A percentile compares a stretch with the other conserved stretches of the same genome.
Evolutionary conservation across 2,113 vertebrate species (phyloP).

Genomic region (Phainopepla nitens): DNA sequence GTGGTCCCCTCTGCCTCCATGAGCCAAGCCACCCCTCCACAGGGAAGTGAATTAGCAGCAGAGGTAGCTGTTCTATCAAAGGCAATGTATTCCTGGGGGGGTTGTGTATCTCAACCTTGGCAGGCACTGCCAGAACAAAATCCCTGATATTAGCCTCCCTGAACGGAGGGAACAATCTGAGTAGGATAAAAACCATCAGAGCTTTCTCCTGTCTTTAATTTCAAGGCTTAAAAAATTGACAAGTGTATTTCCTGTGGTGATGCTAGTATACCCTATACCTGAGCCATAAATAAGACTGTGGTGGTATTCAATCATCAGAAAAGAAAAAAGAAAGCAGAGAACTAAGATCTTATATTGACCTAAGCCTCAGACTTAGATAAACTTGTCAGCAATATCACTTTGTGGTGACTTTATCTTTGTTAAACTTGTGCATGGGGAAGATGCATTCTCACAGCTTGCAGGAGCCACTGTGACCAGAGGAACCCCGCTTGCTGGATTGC

Average conservation of each 20-base stretch:
- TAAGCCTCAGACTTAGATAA: slow-evolving; percentile 41
- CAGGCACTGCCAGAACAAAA: slow-evolving; percentile 26
- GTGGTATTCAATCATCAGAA: slow-evolving; percentile 5
- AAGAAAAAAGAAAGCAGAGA: slow-evolving; percentile 1
- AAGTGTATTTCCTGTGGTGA: slow-evolving; percentile 19
- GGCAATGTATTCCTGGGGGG: background rate
- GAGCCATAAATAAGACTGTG: slow-evolving; percentile 39
- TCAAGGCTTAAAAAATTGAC: slow-evolving; percentile 51
- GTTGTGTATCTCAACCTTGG: slow-evolving; percentile 11
- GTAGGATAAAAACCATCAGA: slow-evolving; percentile 25
- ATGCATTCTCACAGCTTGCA: background rate
- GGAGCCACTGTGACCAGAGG: background rate
- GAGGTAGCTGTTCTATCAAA: background rate
- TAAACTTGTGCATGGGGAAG: background rate
- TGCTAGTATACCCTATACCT: background rate
- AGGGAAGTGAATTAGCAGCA: background rate
- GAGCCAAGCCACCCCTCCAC: background rate
- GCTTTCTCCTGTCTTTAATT: slow-evolving; percentile 46
- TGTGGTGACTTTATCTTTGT: slow-evolving; percentile 46
- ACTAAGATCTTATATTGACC: slow-evolving; percentile 40
- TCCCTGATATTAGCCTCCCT: slow-evolving; percentile 6
- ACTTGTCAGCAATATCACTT: slow-evolving; percentile 53
- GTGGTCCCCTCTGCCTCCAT: background rate
- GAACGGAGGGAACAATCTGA: background rate
- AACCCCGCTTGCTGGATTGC: background rate